Conservation (phyloP, 1,140 invertebrate genomes). For the Megalonaias nervosa region DNA sequence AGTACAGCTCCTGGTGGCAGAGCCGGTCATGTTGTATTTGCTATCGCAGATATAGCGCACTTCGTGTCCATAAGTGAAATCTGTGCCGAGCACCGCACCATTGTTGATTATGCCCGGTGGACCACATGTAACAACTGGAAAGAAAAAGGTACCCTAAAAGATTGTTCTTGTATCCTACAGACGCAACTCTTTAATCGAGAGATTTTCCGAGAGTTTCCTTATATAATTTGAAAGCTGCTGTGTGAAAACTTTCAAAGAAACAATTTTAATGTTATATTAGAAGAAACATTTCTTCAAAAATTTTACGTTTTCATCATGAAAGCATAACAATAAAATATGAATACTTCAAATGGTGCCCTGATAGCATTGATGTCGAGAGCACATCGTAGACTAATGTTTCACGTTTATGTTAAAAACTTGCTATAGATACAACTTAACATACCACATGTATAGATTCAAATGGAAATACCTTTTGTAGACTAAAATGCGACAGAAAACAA, state of each 20-base stretch:
- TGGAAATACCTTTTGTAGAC: too few relatives aligned
- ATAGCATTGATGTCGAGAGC: too few relatives aligned
- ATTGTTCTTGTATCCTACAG: neutral
- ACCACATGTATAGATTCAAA: too few relatives aligned
- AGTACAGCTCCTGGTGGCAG: slow-evolving; percentile 3
- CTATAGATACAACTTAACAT: too few relatives aligned
- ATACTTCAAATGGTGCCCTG: too few relatives aligned
- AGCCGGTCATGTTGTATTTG: slow-evolving; percentile 1
- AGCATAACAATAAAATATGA: too few relatives aligned
- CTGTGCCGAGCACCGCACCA: neutral
- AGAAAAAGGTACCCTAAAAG: neutral
- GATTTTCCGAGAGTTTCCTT: neutral
- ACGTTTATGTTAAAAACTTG: too few relatives aligned
- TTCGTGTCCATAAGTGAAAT: neutral
- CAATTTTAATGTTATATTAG: neutral
- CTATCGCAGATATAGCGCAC: neutral
- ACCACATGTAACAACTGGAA: slow-evolving; percentile 3
- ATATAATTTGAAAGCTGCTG: neutral
- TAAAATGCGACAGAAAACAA: too few relatives aligned
- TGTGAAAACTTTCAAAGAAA: neutral
- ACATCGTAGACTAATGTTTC: too few relatives aligned
- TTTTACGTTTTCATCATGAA: neutral
- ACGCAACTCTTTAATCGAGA: neutral
- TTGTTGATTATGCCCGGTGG: neutral
- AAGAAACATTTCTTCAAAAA: neutral